Evolutionary conservation across 2,797 vertebrate species (phyloP).

Genomic region (Pangasius larnaudii): DNA sequence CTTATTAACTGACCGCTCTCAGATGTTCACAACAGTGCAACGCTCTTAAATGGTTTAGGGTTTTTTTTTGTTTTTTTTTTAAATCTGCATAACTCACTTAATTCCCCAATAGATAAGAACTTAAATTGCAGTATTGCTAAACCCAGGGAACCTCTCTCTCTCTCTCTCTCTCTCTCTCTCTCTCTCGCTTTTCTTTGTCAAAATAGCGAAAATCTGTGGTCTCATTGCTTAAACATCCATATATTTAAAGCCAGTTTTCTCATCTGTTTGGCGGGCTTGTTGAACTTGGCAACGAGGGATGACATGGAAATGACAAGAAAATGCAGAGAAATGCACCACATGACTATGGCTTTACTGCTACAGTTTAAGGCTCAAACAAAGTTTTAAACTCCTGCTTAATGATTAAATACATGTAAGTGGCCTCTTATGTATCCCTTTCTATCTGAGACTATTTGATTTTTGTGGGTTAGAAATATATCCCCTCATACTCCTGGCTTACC

Average conservation of each 20-base stretch:
- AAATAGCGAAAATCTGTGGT: constrained; percentile 27
- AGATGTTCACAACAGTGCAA: neutral
- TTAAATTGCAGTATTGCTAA: neutral
- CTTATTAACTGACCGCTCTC: neutral
- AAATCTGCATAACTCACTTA: neutral
- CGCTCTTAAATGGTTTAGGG: neutral
- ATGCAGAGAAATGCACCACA: constrained; percentile 7
- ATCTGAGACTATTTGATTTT: neutral
- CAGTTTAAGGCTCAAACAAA: neutral
- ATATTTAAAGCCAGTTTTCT: constrained; percentile 33
- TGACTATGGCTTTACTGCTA: neutral
- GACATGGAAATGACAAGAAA: constrained; percentile 35
- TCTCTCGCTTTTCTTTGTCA: constrained; percentile 23
- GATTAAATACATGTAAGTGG: neutral
- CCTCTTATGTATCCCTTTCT: neutral
- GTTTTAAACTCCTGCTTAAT: neutral
- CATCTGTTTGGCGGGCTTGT: constrained; percentile 34
- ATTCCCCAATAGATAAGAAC: neutral
- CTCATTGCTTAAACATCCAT: constrained; percentile 47
- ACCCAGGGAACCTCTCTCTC: neutral
- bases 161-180: constrained; percentile 12
- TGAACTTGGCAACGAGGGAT: constrained; percentile 35
- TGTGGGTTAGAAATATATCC: neutral
- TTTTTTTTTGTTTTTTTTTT: neutral
- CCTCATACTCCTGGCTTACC: neutral